Percentiles rank a stretch among this genome's conserved stretches.
Conservation (phyloP, 2,797 vertebrate genomes). For the Acrossocheilus fasciatus region DNA sequence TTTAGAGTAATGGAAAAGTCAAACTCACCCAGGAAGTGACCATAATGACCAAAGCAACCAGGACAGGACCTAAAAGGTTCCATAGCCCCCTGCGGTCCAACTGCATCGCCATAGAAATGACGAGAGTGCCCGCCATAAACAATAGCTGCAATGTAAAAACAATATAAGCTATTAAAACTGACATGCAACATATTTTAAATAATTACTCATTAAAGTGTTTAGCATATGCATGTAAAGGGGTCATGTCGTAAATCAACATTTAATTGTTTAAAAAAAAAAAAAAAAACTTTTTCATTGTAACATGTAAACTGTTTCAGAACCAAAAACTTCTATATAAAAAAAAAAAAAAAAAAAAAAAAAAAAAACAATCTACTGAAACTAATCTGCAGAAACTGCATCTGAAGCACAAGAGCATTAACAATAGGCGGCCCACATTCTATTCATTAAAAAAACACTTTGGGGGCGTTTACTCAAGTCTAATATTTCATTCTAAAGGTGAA, state of each 20-base stretch:
- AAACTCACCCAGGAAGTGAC: constrained; percentile 75
- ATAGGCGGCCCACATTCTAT: neutral
- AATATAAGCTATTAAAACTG: constrained; percentile 2
- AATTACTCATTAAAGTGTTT: neutral
- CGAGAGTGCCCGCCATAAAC: constrained; percentile 86
- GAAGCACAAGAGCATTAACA: constrained; percentile 1
- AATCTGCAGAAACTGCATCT: neutral
- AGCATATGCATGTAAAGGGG: neutral
- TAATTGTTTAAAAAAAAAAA: neutral
- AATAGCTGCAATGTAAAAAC: constrained; percentile 48
- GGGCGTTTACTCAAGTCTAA: neutral
- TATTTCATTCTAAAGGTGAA: neutral
- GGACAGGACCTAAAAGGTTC: constrained; percentile 93
- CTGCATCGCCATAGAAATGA: constrained; percentile 96
- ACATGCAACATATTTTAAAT: neutral
- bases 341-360: too few species aligned
- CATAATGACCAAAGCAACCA: constrained; percentile 80
- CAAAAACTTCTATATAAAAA: neutral
- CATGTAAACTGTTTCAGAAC: neutral
- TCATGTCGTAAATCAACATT: neutral
- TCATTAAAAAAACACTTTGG: neutral
- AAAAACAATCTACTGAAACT: neutral
- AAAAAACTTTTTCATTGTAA: neutral
- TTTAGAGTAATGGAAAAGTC: neutral
- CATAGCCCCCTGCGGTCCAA: constrained; percentile 93